Conservation (phyloP, 2,113 vertebrate species). For the Poeciliopsis turrubarensis region DNA sequence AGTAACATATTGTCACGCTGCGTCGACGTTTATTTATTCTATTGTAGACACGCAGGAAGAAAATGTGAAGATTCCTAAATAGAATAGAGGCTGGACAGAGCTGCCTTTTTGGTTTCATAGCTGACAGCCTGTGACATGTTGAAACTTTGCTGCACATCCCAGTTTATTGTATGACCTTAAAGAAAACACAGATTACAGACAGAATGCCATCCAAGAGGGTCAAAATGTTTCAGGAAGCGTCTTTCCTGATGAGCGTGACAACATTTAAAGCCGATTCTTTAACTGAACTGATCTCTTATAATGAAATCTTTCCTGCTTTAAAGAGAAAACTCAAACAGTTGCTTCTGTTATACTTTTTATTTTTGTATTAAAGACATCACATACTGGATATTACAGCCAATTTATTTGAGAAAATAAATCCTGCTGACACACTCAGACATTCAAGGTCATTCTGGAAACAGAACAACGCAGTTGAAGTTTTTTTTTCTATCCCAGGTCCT, state of each 20-base stretch:
- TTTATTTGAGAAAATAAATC: conserved; percentile 41
- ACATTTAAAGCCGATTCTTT: not conserved
- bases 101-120: no score
- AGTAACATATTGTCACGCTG: no score
- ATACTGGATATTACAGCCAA: not conserved
- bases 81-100: no score
- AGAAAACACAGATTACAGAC: conserved; percentile 43
- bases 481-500: not conserved
- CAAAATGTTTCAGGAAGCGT: conserved; percentile 59
- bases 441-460: not conserved
- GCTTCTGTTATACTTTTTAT: conserved; percentile 36
- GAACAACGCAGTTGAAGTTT: not conserved
- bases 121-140: no score
- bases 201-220: conserved; percentile 39
- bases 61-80: no score
- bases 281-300: conserved; percentile 16
- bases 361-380: conserved; percentile 23
- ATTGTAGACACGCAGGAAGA: no score
- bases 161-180: conserved; percentile 47
- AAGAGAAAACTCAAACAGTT: not conserved
- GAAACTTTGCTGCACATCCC: no score
- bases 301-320: conserved; percentile 9
- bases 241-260: conserved; percentile 35
- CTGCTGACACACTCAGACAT: conserved; percentile 16
- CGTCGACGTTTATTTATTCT: no score